Evolutionary conservation across 2,113 vertebrate species (phyloP), one percentile per base, ranked within the genome.

Genomic region (Anser brachyrhynchus): DNA sequence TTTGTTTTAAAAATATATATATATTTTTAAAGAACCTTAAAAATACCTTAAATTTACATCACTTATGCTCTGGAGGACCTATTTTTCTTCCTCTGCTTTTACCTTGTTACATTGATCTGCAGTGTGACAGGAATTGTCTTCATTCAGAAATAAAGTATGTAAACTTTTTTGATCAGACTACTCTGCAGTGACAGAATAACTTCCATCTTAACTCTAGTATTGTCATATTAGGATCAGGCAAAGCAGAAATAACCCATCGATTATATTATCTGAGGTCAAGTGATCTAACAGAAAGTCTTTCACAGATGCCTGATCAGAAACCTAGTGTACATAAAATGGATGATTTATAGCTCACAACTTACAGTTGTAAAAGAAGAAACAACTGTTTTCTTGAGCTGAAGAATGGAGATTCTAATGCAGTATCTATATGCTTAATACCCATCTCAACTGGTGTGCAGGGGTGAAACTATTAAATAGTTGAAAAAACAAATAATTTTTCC

Each of bases 381-480:
- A 88, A 15, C 6, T 37, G 5, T 65, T 77, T 77, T 12, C 17
- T 70, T 74, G 21, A 70, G 25, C 11, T 70, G 31, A 73, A 20
- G 4, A 65, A 25, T 18, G 7, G 35, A 81, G 8, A 59, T 35
- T 58, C n/a, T 35, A 54, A 25, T 49, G 1, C 37, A 65, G 5
- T 0, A 28, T 72, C 72, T 37, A 58, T 52, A 59, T n/a, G 6
- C 4, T 51, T 49, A 83, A 70, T 59, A 61, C 6, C 2, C 55
- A 20, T 10, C 6, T 65, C 26, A 77, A 29, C 9, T 1, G 9
- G 33, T 9, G 64, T 11, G 10, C 0, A 3, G 19, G 7, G 2
- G 37, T 54, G 25, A 62, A 87, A 44, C 26, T 31, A 58, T 19
- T 0, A 81, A 81, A 59, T 70, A 46, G 10, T 35, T 69, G 7